Evolutionary conservation across 1,140 invertebrate species (phyloP).

Genomic region (Bilobella aurantiaca): DNA sequence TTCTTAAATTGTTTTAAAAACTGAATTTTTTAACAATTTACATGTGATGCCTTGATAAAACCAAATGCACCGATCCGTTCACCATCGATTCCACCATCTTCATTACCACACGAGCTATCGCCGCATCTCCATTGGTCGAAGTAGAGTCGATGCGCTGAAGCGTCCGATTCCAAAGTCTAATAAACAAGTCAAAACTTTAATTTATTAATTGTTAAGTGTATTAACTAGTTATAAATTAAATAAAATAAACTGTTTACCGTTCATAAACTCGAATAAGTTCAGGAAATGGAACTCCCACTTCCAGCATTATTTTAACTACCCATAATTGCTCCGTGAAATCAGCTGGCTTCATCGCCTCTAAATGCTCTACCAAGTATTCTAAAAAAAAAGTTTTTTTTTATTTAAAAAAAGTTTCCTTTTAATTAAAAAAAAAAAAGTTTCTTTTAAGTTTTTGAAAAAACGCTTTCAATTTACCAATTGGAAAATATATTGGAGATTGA

Average conservation of each 20-base stretch:
- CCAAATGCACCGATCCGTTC: not conserved
- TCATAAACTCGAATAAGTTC: conserved; percentile 28
- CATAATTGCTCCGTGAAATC: conserved; percentile 28
- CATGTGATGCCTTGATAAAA: conserved; percentile 1
- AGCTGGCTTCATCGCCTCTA: conserved; percentile 31
- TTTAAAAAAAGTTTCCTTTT: too few species aligned
- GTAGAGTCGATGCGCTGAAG: not conserved
- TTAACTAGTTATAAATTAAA: not conserved
- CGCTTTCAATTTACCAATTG: conserved; percentile 42
- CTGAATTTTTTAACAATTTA: conserved; percentile 9
- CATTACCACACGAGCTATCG: conserved; percentile 30
- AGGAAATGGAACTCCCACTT: conserved; percentile 26
- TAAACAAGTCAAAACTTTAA: not conserved
- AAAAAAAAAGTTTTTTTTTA: not conserved
- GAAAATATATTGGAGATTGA: conserved; percentile 46
- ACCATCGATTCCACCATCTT: conserved; percentile 16
- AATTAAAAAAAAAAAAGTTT: too few species aligned
- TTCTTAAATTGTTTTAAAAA: too few species aligned
- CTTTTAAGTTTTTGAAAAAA: too few species aligned
- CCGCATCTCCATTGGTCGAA: conserved; percentile 9
- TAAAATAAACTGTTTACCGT: conserved; percentile 22
- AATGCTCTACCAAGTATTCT: conserved; percentile 33
- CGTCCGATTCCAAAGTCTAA: conserved; percentile 27
- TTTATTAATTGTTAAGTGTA: too few species aligned
- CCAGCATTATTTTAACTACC: conserved; percentile 31